Evolutionary conservation across 2,113 vertebrate genomes (phyloP).

Genomic region (Amphiprion percula): DNA sequence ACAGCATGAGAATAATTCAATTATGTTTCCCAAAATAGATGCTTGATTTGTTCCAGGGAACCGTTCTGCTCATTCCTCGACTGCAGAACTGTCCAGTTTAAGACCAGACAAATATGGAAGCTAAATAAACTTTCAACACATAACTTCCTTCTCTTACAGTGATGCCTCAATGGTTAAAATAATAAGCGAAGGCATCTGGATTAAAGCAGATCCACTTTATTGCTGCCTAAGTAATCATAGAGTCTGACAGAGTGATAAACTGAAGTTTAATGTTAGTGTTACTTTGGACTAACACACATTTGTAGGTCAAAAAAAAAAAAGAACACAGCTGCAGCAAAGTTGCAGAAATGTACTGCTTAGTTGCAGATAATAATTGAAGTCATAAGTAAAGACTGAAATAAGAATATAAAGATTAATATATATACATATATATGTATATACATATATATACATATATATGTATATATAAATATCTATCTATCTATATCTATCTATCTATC

Average conservation of each 20-base stretch:
- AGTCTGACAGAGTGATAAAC: neutral
- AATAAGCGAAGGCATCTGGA: neutral
- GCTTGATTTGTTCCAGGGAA: neutral
- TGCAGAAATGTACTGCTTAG: neutral
- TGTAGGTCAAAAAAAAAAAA: neutral
- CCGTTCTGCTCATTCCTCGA: neutral
- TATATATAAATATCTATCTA: no score
- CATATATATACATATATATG: no score
- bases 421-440: no score
- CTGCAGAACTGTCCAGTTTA: neutral
- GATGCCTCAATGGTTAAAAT: neutral
- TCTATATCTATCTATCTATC: no score
- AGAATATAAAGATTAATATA: neutral
- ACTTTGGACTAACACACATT: constrained; percentile 1
- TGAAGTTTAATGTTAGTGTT: neutral
- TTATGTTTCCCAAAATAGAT: constrained; percentile 4
- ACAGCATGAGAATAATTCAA: constrained; percentile 1
- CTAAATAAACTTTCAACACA: neutral
- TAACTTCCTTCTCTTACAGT: neutral
- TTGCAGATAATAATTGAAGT: neutral
- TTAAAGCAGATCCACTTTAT: neutral
- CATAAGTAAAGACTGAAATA: neutral
- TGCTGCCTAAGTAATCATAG: neutral
- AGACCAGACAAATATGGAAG: neutral
- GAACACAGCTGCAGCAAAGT: neutral